phyloP scores from a whole-genome alignment of 2,797 vertebrate genomes.

The Liasis olivaceus region DNA sequence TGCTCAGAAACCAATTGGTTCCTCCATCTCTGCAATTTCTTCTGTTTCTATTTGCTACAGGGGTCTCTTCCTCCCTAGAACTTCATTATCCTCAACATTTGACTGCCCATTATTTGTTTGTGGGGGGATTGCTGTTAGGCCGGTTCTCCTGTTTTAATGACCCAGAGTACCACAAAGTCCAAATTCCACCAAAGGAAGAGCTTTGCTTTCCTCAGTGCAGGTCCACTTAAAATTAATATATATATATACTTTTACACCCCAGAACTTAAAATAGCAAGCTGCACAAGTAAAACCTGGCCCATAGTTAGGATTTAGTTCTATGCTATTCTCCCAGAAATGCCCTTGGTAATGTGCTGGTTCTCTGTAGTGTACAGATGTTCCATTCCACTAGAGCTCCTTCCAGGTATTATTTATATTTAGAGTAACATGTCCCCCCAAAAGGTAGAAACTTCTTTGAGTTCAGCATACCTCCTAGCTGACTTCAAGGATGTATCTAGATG shows the following conservation, averaged over 20 bases:
- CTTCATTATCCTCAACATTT: neutral
- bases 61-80: neutral
- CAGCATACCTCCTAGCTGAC: neutral
- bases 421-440: neutral
- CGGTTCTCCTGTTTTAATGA: neutral
- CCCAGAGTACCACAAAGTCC: neutral
- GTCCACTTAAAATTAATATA: neutral
- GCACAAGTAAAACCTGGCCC: neutral
- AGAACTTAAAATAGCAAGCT: neutral
- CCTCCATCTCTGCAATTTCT: neutral
- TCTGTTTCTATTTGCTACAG: neutral
- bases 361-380: neutral
- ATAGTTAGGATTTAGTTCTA: neutral
- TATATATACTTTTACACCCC: neutral
- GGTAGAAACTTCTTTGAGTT: neutral
- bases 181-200: neutral
- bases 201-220: neutral
- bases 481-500: neutral
- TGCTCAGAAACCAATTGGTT: accelerated
- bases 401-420: neutral
- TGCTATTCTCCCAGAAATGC: neutral
- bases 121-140: neutral
- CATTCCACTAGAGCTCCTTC: neutral
- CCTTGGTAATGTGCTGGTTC: neutral
- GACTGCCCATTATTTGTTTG: neutral